Percentiles rank a stretch among this genome's conserved stretches.
Conservation (phyloP, 2,113 vertebrate genomes). For the Ctenomys sociabilis region DNA sequence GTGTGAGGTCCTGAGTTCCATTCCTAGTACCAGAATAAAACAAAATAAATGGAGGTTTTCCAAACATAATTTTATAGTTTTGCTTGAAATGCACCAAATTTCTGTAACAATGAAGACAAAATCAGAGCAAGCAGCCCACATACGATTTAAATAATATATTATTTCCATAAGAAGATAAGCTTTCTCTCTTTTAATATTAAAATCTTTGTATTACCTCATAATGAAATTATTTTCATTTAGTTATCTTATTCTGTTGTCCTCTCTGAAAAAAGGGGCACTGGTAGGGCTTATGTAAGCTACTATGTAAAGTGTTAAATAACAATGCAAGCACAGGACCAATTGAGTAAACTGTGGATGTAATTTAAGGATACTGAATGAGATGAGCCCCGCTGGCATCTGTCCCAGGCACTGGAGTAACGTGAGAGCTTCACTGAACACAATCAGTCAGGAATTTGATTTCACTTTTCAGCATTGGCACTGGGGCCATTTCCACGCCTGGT, state of each 20-base stretch:
- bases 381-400: slow-evolving; percentile 31
- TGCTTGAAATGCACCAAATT: background rate
- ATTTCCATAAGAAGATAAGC: background rate
- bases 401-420: slow-evolving; percentile 46
- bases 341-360: slow-evolving; percentile 63
- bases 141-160: background rate
- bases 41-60: background rate
- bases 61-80: slow-evolving; percentile 9
- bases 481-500: slow-evolving; percentile 51
- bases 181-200: background rate
- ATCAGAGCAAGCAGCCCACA: background rate
- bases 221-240: slow-evolving; percentile 37
- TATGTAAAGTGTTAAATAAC: slow-evolving; percentile 3
- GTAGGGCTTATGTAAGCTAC: background rate
- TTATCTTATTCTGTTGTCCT: slow-evolving; percentile 17
- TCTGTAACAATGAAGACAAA: background rate
- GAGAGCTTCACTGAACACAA: slow-evolving; percentile 53
- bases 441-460: slow-evolving; percentile 48
- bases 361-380: slow-evolving; percentile 54
- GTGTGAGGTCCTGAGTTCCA: no score
- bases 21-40: no score
- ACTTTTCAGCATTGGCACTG: slow-evolving; percentile 6
- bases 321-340: slow-evolving; percentile 36
- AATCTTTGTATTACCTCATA: slow-evolving; percentile 6
- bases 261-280: background rate